A percentile compares a stretch with the other conserved stretches of the same genome.
Evolutionary conservation across 2,113 vertebrate genomes (phyloP).

Genomic region (Psettodes erumei): DNA sequence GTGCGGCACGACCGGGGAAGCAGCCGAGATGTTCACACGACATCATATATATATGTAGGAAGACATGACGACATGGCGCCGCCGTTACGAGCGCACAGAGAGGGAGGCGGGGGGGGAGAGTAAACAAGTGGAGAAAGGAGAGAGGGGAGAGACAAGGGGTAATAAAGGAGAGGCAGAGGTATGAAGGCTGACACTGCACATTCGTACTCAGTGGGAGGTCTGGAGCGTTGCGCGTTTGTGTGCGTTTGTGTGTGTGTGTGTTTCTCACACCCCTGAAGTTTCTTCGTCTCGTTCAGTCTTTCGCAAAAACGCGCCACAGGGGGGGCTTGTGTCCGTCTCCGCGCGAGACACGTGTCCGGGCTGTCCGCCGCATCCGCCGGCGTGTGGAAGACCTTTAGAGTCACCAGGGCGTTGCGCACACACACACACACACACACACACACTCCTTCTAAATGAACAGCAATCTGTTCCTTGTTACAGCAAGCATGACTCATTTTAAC

Average conservation of each 20-base stretch:
- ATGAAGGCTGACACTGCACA: constrained; percentile 62
- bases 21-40: constrained; percentile 24
- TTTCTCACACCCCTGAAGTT: constrained; percentile 45
- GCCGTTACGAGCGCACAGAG: constrained; percentile 23
- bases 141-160: constrained; percentile 56
- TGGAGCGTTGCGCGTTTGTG: constrained; percentile 29
- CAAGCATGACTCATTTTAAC: constrained; percentile 42
- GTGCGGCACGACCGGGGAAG: constrained; percentile 5
- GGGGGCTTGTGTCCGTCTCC: constrained; percentile 18
- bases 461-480: constrained; percentile 52
- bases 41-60: constrained; percentile 23
- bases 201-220: constrained; percentile 57
- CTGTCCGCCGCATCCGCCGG: neutral
- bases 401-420: constrained; percentile 3
- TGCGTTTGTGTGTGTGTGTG: constrained; percentile 45
- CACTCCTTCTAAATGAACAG: constrained; percentile 42
- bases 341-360: neutral
- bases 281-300: constrained; percentile 60
- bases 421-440: neutral
- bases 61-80: constrained; percentile 12
- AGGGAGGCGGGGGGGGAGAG: constrained; percentile 30
- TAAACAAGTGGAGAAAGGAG: constrained; percentile 56
- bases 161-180: constrained; percentile 52
- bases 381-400: constrained; percentile 20
- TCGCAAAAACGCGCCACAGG: constrained; percentile 14